Evolutionary conservation across 2,113 vertebrate species (phyloP).

Genomic region (Burhinus bistriatus): DNA sequence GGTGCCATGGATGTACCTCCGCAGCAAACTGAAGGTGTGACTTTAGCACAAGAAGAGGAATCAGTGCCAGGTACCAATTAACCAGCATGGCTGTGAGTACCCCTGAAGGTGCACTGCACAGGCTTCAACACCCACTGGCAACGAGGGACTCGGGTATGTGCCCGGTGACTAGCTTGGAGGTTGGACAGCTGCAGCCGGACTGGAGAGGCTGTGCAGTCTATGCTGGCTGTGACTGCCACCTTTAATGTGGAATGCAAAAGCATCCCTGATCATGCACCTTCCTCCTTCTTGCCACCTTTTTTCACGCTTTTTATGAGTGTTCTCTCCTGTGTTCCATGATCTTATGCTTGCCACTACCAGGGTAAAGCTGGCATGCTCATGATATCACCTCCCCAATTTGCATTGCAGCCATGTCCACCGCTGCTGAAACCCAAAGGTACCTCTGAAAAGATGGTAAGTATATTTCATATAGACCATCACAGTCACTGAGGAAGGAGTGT

Average conservation of each 20-base stretch:
- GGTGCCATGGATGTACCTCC: neutral
- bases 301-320: neutral
- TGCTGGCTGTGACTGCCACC: neutral
- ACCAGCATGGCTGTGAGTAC: neutral
- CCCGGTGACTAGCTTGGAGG: rapidly evolving
- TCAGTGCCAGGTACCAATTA: neutral
- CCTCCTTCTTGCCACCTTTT: neutral
- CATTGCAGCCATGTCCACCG: neutral
- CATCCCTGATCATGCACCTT: neutral
- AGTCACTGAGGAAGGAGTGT: neutral
- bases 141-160: neutral
- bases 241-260: neutral
- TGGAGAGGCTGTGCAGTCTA: neutral
- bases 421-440: neutral
- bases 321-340: neutral
- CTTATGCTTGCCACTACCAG: neutral
- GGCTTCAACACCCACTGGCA: neutral
- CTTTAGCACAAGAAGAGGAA: neutral
- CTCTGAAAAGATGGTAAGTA: neutral
- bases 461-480: neutral
- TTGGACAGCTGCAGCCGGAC: neutral
- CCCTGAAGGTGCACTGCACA: neutral
- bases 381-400: neutral
- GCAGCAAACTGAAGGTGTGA: neutral
- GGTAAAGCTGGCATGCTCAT: neutral